Percentiles rank a stretch among this genome's conserved stretches.
These are phyloP conservation scores for Hirtodrosophila histrioides DNA, from an alignment of 2,888 invertebrate species.

Conservation along the genomic window DNA sequence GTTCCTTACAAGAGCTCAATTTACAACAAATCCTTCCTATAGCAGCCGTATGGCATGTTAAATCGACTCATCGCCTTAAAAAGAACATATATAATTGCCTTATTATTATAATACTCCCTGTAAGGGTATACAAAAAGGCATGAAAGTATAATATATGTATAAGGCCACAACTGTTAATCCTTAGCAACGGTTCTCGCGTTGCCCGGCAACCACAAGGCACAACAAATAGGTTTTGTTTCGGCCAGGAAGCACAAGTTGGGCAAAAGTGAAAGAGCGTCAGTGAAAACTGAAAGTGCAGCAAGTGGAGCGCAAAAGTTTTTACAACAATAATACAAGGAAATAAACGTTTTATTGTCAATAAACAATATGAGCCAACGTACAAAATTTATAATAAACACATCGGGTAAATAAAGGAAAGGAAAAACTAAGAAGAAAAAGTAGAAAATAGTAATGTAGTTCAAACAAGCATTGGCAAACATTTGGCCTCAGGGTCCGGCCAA, in stretches of 20 bases:
- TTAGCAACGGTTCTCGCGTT: conserved; percentile 51
- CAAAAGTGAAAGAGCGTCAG: conserved; percentile 65
- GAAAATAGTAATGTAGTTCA: not conserved
- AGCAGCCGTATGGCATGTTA: too few species aligned
- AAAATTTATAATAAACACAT: conserved; percentile 84
- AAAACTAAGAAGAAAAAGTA: not conserved
- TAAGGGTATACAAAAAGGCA: conserved; percentile 8
- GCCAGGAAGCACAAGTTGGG: not conserved
- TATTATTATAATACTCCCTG: too few species aligned
- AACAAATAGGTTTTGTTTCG: conserved; percentile 51
- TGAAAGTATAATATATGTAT: conserved; percentile 26
- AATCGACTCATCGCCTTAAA: too few species aligned
- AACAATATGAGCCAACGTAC: conserved; percentile 66
- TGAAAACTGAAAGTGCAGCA: conserved; percentile 68
- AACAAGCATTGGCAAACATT: not conserved
- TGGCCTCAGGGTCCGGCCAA: not conserved
- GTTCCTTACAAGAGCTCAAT: too few species aligned
- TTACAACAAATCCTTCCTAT: too few species aligned
- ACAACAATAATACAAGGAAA: conserved; percentile 5
- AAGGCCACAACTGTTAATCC: conserved; percentile 41
- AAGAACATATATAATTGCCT: too few species aligned
- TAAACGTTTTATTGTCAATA: not conserved
- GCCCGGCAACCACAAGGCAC: conserved; percentile 52
- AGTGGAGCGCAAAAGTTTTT: conserved; percentile 11
- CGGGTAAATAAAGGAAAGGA: conserved; percentile 71